A percentile compares a stretch with the other conserved stretches of the same genome.
Conservation (phyloP, 2,888 invertebrate genomes). For the Parascotia fuliginaria region DNA sequence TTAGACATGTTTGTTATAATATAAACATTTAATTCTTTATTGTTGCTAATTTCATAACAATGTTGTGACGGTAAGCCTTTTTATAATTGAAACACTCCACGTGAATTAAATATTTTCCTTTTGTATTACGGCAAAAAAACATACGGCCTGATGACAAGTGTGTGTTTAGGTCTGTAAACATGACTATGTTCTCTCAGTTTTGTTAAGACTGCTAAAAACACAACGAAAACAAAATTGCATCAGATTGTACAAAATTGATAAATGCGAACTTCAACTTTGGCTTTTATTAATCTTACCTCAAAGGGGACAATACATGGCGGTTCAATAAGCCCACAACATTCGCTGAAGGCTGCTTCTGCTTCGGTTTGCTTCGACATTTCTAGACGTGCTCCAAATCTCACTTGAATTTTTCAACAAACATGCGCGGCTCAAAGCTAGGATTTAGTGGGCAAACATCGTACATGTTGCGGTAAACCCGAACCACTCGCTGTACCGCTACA, state of each 20-base stretch:
- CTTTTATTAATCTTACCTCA: slow-evolving; percentile 31
- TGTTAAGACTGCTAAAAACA: not conserved
- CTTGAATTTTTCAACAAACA: slow-evolving; percentile 56
- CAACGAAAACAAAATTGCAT: not conserved
- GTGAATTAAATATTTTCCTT: no score
- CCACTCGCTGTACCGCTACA: slow-evolving; percentile 33
- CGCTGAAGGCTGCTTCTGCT: slow-evolving; percentile 15
- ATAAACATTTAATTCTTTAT: not conserved
- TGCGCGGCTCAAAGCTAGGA: slow-evolving; percentile 37
- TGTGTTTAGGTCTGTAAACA: no score
- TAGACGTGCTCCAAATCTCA: slow-evolving; percentile 31
- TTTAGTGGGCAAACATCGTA: slow-evolving; percentile 46
- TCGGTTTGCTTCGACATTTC: slow-evolving; percentile 28
- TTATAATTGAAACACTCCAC: no score
- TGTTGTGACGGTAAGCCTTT: not conserved
- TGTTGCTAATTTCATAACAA: not conserved
- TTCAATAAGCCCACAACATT: slow-evolving; percentile 21
- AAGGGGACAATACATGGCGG: slow-evolving; percentile 20
- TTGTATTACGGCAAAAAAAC: no score
- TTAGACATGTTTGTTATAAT: not conserved
- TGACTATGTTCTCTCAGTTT: not conserved
- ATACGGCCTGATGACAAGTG: no score
- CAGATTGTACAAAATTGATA: not conserved
- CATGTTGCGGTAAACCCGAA: slow-evolving; percentile 42
- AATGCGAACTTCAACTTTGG: slow-evolving; percentile 3